Conservation (phyloP, 64 coral and sea anemone genomes). For the Orbicella faveolata region DNA sequence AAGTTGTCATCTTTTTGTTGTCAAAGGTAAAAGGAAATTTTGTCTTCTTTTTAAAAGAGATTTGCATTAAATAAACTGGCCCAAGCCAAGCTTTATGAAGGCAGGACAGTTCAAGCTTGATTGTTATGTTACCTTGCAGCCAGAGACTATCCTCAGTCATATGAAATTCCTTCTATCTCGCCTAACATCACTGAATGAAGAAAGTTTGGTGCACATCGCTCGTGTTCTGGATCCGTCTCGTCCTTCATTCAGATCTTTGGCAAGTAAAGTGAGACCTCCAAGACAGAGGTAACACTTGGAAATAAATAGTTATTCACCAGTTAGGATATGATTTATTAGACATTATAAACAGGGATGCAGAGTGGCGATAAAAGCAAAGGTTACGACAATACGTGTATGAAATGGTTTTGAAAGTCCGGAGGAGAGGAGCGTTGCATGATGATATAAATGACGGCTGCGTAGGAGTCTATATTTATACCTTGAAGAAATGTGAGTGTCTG, state of each 20-base stretch:
- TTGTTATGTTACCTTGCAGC: slow-evolving; percentile 30
- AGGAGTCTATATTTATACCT: too few relatives aligned
- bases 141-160: slow-evolving; percentile 72
- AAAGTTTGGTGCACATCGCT: slow-evolving; percentile 65
- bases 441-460: too few relatives aligned
- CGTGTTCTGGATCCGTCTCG: slow-evolving; percentile 69
- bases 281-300: slow-evolving; percentile 37
- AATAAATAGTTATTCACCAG: not conserved
- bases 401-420: too few relatives aligned
- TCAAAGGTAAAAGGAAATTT: slow-evolving; percentile 63
- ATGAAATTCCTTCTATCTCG: slow-evolving; percentile 46
- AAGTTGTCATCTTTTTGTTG: slow-evolving; percentile 82
- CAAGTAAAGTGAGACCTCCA: slow-evolving; percentile 33
- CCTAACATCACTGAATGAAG: slow-evolving; percentile 60
- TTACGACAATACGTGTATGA: not conserved
- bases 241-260: slow-evolving; percentile 67
- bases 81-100: not conserved
- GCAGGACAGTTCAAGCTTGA: not conserved
- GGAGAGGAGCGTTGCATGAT: too few relatives aligned
- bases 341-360: not conserved
- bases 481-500: too few relatives aligned
- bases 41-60: not conserved
- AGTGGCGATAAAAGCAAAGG: not conserved
- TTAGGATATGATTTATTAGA: not conserved
- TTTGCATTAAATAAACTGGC: not conserved